phyloP scores from a whole-genome alignment of 2,888 invertebrate genomes.

The Agrochola lychnidis region DNA sequence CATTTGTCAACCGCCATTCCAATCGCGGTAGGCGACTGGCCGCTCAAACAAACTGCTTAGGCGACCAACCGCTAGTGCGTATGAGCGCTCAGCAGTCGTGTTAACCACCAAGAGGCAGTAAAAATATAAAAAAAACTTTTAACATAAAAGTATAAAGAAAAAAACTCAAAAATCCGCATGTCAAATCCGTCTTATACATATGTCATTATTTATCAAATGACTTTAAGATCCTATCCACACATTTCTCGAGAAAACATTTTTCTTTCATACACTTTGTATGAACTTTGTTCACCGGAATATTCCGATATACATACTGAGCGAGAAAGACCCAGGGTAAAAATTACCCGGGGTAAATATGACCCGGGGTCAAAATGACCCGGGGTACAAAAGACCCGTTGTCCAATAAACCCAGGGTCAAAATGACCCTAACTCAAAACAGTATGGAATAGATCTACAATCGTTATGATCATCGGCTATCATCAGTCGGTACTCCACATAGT shows the following conservation, averaged over 20 bases:
- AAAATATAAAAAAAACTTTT: background rate
- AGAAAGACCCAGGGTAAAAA: background rate
- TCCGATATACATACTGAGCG: background rate
- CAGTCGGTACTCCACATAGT: conserved; percentile 40
- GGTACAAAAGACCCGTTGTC: background rate
- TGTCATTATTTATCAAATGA: background rate
- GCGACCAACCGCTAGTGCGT: no score
- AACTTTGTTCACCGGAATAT: background rate
- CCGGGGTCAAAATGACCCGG: background rate
- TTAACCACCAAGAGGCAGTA: background rate
- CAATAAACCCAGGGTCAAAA: background rate
- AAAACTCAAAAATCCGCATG: conserved; percentile 34
- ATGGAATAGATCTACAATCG: conserved; percentile 5
- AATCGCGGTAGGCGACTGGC: no score
- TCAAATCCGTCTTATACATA: conserved; percentile 17
- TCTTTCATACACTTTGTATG: background rate
- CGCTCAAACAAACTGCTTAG: no score
- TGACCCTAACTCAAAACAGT: background rate
- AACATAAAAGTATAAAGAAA: background rate
- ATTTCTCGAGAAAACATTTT: background rate
- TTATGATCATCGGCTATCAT: conserved; percentile 15
- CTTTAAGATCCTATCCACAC: conserved; percentile 6
- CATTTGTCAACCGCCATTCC: no score
- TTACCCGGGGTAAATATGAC: background rate
- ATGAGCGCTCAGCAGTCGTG: no score